Conservation (phyloP, 2,113 vertebrate species). For the Halichoeres trimaculatus region DNA sequence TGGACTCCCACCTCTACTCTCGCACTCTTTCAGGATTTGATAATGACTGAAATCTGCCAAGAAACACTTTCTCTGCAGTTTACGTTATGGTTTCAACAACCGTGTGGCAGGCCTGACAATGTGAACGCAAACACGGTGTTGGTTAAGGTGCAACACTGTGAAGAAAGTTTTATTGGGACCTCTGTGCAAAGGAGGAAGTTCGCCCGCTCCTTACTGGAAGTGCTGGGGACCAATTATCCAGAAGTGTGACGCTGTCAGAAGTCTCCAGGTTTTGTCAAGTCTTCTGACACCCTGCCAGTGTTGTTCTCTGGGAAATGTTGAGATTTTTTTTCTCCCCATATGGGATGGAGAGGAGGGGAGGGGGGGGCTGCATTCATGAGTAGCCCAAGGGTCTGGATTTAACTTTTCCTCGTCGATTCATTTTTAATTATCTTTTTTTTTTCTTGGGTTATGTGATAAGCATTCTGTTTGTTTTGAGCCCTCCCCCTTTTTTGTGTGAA, state of each 20-base stretch:
- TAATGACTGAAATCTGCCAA: slow-evolving; percentile 42
- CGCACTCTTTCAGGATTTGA: slow-evolving; percentile 16
- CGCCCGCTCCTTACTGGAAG: slow-evolving; percentile 78
- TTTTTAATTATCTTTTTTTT: slow-evolving; percentile 73
- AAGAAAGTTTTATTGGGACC: slow-evolving; percentile 76
- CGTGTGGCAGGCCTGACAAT: slow-evolving; percentile 44
- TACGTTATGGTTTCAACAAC: slow-evolving; percentile 44
- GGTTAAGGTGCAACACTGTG: slow-evolving; percentile 73
- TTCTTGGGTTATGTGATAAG: slow-evolving; percentile 48
- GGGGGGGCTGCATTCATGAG: slow-evolving; percentile 48
- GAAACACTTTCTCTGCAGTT: slow-evolving; percentile 66
- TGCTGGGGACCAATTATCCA: slow-evolving; percentile 76
- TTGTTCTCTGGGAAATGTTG: slow-evolving; percentile 79
- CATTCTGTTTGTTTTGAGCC: slow-evolving; percentile 58
- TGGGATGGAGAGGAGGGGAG: slow-evolving; percentile 13
- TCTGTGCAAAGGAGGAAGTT: slow-evolving; percentile 74
- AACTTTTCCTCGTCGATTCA: slow-evolving; percentile 64
- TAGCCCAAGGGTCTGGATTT: slow-evolving; percentile 66
- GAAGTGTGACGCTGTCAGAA: slow-evolving; percentile 79
- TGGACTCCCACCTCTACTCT: not conserved
- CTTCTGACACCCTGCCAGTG: slow-evolving; percentile 81
- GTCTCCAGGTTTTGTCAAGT: slow-evolving; percentile 81
- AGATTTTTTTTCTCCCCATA: slow-evolving; percentile 56
- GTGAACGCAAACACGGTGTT: slow-evolving; percentile 57
- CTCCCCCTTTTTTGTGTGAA: not conserved